Conservation (phyloP, 64 coral and sea anemone genomes). For the Stichodactyla helianthus region DNA sequence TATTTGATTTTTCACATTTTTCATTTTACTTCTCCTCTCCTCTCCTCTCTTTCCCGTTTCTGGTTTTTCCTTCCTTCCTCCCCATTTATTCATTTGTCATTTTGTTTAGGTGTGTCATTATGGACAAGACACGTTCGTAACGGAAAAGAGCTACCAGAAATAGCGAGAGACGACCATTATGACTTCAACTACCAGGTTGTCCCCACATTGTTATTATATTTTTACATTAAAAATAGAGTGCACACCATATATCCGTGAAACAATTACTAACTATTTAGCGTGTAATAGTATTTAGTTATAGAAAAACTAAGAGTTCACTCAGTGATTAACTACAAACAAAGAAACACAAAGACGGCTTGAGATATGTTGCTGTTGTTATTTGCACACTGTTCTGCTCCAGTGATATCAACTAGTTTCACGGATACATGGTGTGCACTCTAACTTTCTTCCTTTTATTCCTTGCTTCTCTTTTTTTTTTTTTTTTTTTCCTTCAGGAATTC, state of each 20-base stretch:
- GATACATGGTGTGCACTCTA: no score
- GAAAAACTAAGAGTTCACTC: no score
- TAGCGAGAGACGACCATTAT: slow-evolving; percentile 36
- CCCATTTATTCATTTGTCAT: neutral
- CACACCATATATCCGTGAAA: neutral
- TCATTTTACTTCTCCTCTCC: neutral
- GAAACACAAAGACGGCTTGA: no score
- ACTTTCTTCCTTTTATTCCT: neutral
- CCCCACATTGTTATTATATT: neutral
- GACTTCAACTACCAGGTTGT: slow-evolving; percentile 50
- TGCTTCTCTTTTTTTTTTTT: neutral
- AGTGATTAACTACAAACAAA: no score
- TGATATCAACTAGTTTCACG: no score
- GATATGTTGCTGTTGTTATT: no score
- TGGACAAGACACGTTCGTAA: slow-evolving; percentile 26
- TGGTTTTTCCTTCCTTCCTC: neutral
- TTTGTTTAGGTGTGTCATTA: neutral
- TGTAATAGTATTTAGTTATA: no score
- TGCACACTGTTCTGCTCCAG: no score
- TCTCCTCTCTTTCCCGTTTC: neutral
- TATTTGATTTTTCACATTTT: neutral
- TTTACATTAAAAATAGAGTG: neutral
- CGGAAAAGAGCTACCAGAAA: slow-evolving; percentile 29
- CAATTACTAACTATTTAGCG: no score
- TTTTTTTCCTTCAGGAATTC: neutral